Conservation (phyloP, 2,888 invertebrate genomes). For the Macrophya alboannulata region DNA sequence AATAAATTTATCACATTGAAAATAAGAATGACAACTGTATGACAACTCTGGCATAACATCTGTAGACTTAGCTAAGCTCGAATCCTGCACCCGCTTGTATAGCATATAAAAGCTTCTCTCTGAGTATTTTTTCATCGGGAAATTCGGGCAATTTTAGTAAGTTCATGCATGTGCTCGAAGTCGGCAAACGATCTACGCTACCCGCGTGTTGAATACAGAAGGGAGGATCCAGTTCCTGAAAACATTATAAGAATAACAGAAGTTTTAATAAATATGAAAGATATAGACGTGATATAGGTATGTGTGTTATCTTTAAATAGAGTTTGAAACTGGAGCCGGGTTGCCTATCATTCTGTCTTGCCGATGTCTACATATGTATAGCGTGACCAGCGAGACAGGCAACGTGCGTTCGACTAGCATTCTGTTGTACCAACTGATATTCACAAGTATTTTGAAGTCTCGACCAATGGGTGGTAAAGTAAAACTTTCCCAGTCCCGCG, state of each 20-base stretch:
- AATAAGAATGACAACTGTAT: conserved; percentile 3
- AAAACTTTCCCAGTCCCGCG: too few relatives aligned
- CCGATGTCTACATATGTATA: too few relatives aligned
- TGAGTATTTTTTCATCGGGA: conserved; percentile 88
- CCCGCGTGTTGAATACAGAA: conserved; percentile 98
- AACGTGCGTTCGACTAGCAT: too few relatives aligned
- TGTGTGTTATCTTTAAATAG: too few relatives aligned
- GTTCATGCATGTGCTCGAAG: conserved; percentile 99
- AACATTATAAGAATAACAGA: conserved; percentile 17
- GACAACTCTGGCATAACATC: background rate
- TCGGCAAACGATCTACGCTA: conserved; percentile 94
- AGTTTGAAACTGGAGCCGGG: too few relatives aligned
- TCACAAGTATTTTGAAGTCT: background rate
- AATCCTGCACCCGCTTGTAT: conserved; percentile 98
- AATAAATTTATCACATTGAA: conserved; percentile 35
- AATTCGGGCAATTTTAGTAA: conserved; percentile 97
- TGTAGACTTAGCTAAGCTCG: conserved; percentile 91
- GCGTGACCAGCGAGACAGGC: too few relatives aligned
- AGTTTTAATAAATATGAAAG: background rate
- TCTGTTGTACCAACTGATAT: too few relatives aligned
- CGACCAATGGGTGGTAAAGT: too few relatives aligned
- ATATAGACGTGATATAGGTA: background rate
- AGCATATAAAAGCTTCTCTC: conserved; percentile 94
- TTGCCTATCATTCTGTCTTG: too few relatives aligned
- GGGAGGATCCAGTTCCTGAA: conserved; percentile 95